Evolutionary conservation across 2,888 invertebrate species (phyloP).

Genomic region (Mythimna albipuncta): DNA sequence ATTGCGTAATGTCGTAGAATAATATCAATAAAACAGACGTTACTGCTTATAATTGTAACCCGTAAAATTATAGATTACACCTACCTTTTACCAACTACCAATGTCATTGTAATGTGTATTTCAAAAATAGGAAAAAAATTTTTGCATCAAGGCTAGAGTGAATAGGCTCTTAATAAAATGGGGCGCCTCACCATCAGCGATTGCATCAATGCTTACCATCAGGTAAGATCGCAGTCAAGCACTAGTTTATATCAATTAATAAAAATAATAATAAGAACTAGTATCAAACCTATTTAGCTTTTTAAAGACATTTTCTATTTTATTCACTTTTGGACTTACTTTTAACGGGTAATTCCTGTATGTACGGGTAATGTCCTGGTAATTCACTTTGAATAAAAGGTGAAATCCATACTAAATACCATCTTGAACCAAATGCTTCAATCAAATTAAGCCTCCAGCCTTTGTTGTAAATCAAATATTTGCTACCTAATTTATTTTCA

Average conservation of each 20-base stretch:
- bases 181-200: too few relatives aligned
- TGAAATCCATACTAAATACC: constrained; percentile 95
- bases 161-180: too few relatives aligned
- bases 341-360: constrained; percentile 75
- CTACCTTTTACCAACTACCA: too few relatives aligned
- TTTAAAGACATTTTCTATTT: neutral
- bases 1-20: neutral
- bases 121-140: neutral
- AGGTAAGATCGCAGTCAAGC: too few relatives aligned
- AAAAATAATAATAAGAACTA: too few relatives aligned
- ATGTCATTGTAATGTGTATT: neutral
- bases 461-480: constrained; percentile 91
- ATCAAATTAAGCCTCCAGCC: constrained; percentile 94
- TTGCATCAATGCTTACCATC: too few relatives aligned
- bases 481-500: constrained; percentile 92
- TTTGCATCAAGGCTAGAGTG: too few relatives aligned
- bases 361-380: constrained; percentile 92
- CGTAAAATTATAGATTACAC: too few relatives aligned
- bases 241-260: too few relatives aligned
- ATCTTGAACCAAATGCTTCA: constrained; percentile 94
- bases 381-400: constrained; percentile 95
- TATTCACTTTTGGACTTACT: constrained; percentile 72
- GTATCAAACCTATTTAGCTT: too few relatives aligned
- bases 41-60: too few relatives aligned
- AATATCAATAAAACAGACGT: neutral